Base-by-base conservation (phyloP, 2,797 vertebrate genomes). In the Corythornis leucogaster region DNA sequence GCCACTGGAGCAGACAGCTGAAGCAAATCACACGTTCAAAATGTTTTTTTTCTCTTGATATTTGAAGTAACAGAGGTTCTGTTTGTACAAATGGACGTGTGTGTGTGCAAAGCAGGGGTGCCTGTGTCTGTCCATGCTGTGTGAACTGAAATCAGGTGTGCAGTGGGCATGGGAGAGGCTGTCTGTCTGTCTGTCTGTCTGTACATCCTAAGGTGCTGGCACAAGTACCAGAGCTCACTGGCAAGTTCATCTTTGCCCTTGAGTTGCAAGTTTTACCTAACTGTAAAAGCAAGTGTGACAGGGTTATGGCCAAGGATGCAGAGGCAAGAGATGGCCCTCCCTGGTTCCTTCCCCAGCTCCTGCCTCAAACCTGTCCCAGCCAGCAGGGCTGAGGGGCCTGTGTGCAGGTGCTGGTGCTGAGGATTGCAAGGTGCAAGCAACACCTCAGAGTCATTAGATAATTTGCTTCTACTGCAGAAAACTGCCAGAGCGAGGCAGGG, bases 101-200 rank as follows among this genome's bases (percentile, higher is more conserved):
- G 30, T 77, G 45, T 12, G 50, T 24, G 58, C 35, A 77, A 51
- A 57, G 31, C 10, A 16, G 50, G 50, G n/a, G 48, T 31, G 35
- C 35, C 20, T 28, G 25, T 58, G 12, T 48, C n/a, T 74, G 25
- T 67, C 76, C 6, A 2, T 7, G 5, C 42, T 68, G 31, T 45
- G 31, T 45, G 21, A 40, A 6, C 51, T 62, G 48, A 33, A 61
- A 1, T 22, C 24, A 10, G 45, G 20, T 12, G 26, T 68, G n/a
- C 33, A 20, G 15, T 0, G 6, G 48, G 61, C 45, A 15, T 1
- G 0, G 12, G 14, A 63, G 77, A 31, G 53, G 9, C 67, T 46
- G 70, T 12, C 46, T 48, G 46, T 22, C 46, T 48, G 22, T 13
- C 43, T 18, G 33, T 35, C 35, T 38, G 20, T 14, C 42, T 42